phyloP scores from a whole-genome alignment of 2,888 invertebrate species.

The Tenthredo amoena region DNA sequence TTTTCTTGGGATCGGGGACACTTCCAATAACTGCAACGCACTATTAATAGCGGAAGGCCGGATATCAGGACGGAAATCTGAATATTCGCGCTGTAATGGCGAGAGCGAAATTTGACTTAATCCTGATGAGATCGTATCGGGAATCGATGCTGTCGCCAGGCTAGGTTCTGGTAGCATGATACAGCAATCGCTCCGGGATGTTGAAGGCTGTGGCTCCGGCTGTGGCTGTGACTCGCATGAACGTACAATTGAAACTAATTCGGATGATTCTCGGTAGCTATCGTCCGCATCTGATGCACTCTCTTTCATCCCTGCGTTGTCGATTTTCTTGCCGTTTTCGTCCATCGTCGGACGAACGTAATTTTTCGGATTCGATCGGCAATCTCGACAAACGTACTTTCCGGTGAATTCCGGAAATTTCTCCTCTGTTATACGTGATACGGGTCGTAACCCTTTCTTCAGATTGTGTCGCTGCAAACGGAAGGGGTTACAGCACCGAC shows the following conservation, averaged over 20 bases:
- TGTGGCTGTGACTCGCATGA: background rate
- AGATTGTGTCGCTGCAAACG: background rate
- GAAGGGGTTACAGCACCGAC: conserved; percentile 1
- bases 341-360: background rate
- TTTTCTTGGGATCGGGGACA: conserved; percentile 11
- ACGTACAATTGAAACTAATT: background rate
- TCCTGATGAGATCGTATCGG: background rate
- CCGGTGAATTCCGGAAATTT: background rate
- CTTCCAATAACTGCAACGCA: background rate
- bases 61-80: background rate
- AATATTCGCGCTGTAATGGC: background rate
- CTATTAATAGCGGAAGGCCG: background rate
- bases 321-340: background rate
- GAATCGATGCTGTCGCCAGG: background rate
- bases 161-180: background rate
- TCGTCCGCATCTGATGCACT: background rate
- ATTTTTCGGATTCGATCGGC: background rate
- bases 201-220: background rate
- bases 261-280: background rate
- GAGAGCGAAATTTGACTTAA: background rate
- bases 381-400: conserved; percentile 12
- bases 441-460: background rate
- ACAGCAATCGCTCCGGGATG: conserved; percentile 1
- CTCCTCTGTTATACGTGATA: background rate
- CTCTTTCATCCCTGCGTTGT: background rate